Evolutionary conservation across 2,113 vertebrate species (phyloP).

Genomic region (Seriola quinqueradiata): DNA sequence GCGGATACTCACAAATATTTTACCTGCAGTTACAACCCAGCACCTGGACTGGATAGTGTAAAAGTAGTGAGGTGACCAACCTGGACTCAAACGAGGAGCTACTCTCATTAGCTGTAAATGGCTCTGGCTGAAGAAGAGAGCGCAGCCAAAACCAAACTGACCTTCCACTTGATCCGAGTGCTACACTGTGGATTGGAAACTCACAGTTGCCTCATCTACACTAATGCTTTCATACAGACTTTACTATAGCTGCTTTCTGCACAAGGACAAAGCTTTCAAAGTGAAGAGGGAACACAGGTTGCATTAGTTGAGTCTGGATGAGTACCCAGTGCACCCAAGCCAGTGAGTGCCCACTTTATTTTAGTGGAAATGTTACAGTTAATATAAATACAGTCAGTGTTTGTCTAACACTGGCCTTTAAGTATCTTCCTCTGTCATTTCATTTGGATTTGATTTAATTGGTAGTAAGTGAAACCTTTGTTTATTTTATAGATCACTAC

Average conservation of each 20-base stretch:
- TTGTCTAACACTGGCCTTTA: constrained; percentile 19
- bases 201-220: constrained; percentile 55
- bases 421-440: constrained; percentile 7
- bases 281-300: constrained; percentile 63
- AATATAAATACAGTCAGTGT: constrained; percentile 39
- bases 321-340: constrained; percentile 14
- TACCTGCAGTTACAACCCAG: constrained; percentile 21
- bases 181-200: constrained; percentile 43
- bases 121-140: constrained; percentile 58
- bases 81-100: constrained; percentile 48
- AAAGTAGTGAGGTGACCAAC: neutral
- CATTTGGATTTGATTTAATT: constrained; percentile 10
- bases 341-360: constrained; percentile 57
- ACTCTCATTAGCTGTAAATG: constrained; percentile 66
- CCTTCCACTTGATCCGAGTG: constrained; percentile 71
- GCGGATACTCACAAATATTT: constrained; percentile 11
- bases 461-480: neutral
- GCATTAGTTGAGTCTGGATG: constrained; percentile 44
- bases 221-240: constrained; percentile 66
- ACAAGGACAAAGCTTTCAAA: constrained; percentile 75
- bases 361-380: constrained; percentile 41
- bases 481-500: neutral
- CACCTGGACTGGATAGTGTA: neutral
- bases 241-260: constrained; percentile 35
- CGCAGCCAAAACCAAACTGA: constrained; percentile 56